A percentile compares a stretch with the other conserved stretches of the same genome.
Evolutionary conservation across 2,888 invertebrate genomes (phyloP).

Genomic region (Linnaemya tessellans): DNA sequence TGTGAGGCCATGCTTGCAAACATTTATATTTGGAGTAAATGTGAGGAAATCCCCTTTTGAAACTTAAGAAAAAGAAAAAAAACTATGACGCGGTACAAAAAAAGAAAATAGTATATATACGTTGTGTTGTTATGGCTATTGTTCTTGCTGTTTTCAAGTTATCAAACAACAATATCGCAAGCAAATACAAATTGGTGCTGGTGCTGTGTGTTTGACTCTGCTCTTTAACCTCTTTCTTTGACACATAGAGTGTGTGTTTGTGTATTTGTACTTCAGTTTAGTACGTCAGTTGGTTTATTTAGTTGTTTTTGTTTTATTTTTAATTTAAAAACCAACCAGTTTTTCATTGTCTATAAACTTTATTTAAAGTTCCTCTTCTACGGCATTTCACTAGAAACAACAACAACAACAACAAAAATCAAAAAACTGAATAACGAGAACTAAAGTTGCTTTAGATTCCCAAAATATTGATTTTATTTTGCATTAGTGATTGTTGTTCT

Average conservation of each 20-base stretch:
- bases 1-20: slow-evolving; percentile 14
- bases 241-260: slow-evolving; percentile 47
- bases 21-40: slow-evolving; percentile 7
- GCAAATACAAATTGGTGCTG: slow-evolving; percentile 36
- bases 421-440: not conserved
- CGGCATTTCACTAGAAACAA: slow-evolving; percentile 33
- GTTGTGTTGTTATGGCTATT: slow-evolving; percentile 16
- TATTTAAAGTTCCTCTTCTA: slow-evolving; percentile 54
- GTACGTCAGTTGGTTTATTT: slow-evolving; percentile 49
- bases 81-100: slow-evolving; percentile 11
- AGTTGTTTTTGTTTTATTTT: slow-evolving; percentile 34
- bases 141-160: slow-evolving; percentile 12
- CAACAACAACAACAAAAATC: too few species aligned
- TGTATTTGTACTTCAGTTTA: slow-evolving; percentile 25
- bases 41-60: slow-evolving; percentile 36
- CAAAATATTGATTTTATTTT: slow-evolving; percentile 56
- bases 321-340: slow-evolving; percentile 49
- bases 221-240: slow-evolving; percentile 68
- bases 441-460: slow-evolving; percentile 25
- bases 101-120: not conserved
- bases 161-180: slow-evolving; percentile 43
- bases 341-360: slow-evolving; percentile 69
- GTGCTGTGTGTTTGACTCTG: slow-evolving; percentile 49
- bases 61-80: slow-evolving; percentile 35
- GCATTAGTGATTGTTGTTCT: slow-evolving; percentile 7